Evolutionary conservation across 2,797 vertebrate species (phyloP), one percentile per base, ranked within the genome.

Genomic region (Takifugu rubripes): DNA sequence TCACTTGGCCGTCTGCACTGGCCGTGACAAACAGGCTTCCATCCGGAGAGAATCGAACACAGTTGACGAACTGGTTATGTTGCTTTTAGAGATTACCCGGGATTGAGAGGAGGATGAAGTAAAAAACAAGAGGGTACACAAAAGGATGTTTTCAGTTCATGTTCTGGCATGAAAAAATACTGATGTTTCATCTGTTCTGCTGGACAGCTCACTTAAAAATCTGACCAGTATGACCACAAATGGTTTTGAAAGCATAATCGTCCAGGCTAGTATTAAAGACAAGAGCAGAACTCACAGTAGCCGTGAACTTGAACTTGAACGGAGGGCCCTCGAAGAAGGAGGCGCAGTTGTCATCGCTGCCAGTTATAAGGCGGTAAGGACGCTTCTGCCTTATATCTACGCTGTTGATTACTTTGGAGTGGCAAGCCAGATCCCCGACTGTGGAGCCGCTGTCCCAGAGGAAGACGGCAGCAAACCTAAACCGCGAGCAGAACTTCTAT

Each of bases 401-500:
- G 0, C 90, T 95, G 89, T 98, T 98, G 82, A 98, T 93, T 63
- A 91, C 72, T 79, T 99, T 99, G 77, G 87, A 88, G 87, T 98
- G 96, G 29, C 95, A 94, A 0, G 89, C 87, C 47, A 99, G 78
- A 25, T 96, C 94, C 0, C 97, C 97, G 43, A 98, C 96, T 0
- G 96, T 94, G 9, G 95, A 96, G 12, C 97, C 97, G 1, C 90
- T 88, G 78, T 99, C 96, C 95, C 95, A 98, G 57, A 99, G 85
- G 84, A 99, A 97, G 65, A 97, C 96, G 0, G 94, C 87, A 4
- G 93, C 97, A 1, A 93, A 98, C 81, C 97, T 97, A 66, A 47
- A 52, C 36, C 5, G 79, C 50, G 25, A 40, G 36, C 36, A 14
- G 36, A 40, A 40, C 11, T 3, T 40, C 36, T 12, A 40, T 40